A percentile compares a stretch with the other conserved stretches of the same genome.
phyloP scores from a whole-genome alignment of 2,113 vertebrate genomes.

The Helogale parvula region DNA sequence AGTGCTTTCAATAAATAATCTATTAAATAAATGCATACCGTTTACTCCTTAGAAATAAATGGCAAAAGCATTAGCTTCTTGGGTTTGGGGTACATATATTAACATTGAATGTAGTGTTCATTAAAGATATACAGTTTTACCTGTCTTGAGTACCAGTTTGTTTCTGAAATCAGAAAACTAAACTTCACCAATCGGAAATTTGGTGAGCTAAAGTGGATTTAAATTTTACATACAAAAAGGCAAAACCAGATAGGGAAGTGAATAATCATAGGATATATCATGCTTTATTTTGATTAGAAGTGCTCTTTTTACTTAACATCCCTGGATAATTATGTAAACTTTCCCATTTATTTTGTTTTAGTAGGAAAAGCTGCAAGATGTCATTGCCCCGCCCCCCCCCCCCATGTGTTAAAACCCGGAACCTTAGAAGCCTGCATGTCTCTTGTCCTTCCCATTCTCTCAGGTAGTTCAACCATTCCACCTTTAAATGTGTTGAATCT shows the following conservation, averaged over 20 bases:
- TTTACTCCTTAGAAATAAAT: not conserved
- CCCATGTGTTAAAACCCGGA: not conserved
- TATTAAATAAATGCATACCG: not conserved
- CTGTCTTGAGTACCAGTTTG: not conserved
- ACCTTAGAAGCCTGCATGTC: not conserved
- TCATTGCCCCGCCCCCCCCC: no score
- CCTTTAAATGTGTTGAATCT: not conserved
- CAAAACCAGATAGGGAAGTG: not conserved
- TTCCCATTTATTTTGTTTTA: not conserved
- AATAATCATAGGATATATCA: not conserved
- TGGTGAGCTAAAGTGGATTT: not conserved
- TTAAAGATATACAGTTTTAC: not conserved
- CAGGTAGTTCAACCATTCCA: not conserved
- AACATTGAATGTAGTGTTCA: not conserved
- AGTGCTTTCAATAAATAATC: not conserved
- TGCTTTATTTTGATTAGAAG: not conserved
- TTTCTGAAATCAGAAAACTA: conserved; percentile 5
- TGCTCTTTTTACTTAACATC: not conserved
- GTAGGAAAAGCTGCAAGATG: not conserved
- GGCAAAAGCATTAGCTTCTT: not conserved
- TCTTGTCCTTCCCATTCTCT: not conserved
- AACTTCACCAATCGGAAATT: not conserved
- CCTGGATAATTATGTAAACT: not conserved
- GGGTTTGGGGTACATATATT: not conserved
- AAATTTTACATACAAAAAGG: not conserved